These are phyloP conservation scores for Strigamia crassipes DNA, from an alignment of 2,888 invertebrate species.

Conservation along the genomic window DNA sequence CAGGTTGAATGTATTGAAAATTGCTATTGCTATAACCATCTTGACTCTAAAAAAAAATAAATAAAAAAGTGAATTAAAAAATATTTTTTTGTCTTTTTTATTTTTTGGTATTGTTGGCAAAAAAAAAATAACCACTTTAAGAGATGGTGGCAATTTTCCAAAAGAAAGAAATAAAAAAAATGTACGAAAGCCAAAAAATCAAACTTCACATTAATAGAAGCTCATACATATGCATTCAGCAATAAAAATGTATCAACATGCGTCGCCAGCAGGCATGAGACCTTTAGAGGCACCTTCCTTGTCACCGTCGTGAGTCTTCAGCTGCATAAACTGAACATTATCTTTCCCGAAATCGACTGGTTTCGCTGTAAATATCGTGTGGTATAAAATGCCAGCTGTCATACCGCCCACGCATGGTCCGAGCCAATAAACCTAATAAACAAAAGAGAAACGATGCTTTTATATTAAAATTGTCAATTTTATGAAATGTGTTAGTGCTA, in stretches of 20 bases:
- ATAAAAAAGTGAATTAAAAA: neutral
- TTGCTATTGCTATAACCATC: neutral
- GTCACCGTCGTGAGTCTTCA: conserved; percentile 43
- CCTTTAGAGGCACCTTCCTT: conserved; percentile 45
- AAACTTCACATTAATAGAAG: neutral
- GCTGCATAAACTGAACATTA: conserved; percentile 45
- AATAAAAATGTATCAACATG: neutral
- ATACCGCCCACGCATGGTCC: conserved; percentile 50
- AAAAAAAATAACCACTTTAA: neutral
- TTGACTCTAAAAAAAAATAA: conserved; percentile 6
- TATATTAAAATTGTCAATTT: no score
- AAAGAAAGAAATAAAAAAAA: neutral
- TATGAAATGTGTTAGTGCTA: no score
- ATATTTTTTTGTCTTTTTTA: neutral
- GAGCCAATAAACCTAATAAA: conserved; percentile 49
- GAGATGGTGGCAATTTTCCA: neutral
- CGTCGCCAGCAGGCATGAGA: conserved; percentile 13
- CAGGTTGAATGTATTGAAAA: neutral
- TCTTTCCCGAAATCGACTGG: conserved; percentile 29
- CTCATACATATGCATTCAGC: neutral
- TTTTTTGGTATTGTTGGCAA: neutral
- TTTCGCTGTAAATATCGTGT: conserved; percentile 47
- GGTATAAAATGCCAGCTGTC: conserved; percentile 50
- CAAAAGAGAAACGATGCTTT: neutral
- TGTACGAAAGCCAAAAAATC: neutral